Conservation (phyloP, 2,113 vertebrate genomes). For the Mustela nigripes region DNA sequence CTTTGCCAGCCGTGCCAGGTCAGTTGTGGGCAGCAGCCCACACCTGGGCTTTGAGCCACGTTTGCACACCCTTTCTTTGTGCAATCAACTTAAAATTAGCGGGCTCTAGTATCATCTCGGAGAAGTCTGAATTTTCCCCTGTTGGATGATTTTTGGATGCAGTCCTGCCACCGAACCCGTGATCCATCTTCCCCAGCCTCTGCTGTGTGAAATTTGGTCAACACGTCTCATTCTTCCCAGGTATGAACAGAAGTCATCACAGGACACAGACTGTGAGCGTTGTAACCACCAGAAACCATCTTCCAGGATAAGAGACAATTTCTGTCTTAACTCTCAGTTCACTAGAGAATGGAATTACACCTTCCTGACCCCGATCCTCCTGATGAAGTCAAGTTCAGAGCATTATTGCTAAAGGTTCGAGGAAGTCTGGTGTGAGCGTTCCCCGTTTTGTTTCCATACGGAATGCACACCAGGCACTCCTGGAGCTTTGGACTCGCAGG, state of each 20-base stretch:
- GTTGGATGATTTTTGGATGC: background rate
- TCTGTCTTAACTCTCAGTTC: background rate
- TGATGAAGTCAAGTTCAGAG: background rate
- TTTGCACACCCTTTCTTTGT: background rate
- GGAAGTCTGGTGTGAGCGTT: background rate
- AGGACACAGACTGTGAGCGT: background rate
- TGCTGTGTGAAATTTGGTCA: background rate
- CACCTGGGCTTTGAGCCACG: too few relatives aligned
- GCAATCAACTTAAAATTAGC: background rate
- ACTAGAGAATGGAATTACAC: background rate
- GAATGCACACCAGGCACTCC: background rate
- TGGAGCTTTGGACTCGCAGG: background rate
- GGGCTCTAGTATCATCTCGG: background rate
- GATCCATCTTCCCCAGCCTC: background rate
- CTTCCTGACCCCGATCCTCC: background rate
- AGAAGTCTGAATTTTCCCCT: background rate
- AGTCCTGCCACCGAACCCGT: background rate
- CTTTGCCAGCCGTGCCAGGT: background rate
- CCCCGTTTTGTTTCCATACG: too few relatives aligned
- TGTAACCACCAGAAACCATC: background rate
- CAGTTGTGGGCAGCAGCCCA: background rate
- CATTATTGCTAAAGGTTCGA: background rate
- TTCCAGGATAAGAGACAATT: background rate
- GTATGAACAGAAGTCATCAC: background rate
- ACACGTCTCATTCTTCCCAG: background rate